These are phyloP conservation scores for Nothobranchius furzeri DNA, from an alignment of 2,113 vertebrate genomes.

Conservation along the genomic window DNA sequence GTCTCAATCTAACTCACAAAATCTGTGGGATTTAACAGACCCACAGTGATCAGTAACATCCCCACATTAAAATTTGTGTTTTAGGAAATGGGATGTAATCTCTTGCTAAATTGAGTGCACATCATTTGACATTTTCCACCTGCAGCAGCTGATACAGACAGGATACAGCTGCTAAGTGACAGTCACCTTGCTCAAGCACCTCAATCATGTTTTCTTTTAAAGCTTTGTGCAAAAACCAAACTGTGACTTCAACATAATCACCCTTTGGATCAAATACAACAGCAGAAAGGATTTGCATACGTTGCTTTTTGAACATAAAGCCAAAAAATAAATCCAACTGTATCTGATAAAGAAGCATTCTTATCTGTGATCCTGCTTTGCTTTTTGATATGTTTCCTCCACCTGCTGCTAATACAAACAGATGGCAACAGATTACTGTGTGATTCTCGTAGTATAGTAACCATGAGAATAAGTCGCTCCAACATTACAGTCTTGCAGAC, in stretches of 20 bases:
- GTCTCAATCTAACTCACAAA: not conserved
- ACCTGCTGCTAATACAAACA: constrained; percentile 21
- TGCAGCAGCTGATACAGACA: constrained; percentile 10
- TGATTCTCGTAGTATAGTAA: constrained; percentile 36
- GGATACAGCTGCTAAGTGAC: constrained; percentile 26
- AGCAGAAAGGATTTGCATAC: constrained; percentile 44
- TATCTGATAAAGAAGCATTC: constrained; percentile 3
- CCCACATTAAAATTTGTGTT: constrained; percentile 25
- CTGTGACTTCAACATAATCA: constrained; percentile 34
- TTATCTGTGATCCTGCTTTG: constrained; percentile 22
- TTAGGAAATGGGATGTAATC: constrained; percentile 32
- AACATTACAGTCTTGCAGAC: constrained; percentile 24
- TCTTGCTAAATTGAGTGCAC: constrained; percentile 10
- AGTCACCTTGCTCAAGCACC: constrained; percentile 23
- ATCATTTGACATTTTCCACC: constrained; percentile 23
- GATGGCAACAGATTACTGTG: not conserved
- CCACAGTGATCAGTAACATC: not conserved
- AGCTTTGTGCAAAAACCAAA: constrained; percentile 35
- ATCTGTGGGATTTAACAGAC: not conserved
- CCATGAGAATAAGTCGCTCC: constrained; percentile 45
- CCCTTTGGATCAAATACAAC: constrained; percentile 40
- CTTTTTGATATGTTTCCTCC: constrained; percentile 16
- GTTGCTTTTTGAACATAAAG: constrained; percentile 22
- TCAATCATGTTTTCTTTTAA: not conserved
- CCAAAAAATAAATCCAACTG: constrained; percentile 17